Evolutionary conservation across 2,888 invertebrate species (phyloP).

Genomic region (Epistrophella euchroma): DNA sequence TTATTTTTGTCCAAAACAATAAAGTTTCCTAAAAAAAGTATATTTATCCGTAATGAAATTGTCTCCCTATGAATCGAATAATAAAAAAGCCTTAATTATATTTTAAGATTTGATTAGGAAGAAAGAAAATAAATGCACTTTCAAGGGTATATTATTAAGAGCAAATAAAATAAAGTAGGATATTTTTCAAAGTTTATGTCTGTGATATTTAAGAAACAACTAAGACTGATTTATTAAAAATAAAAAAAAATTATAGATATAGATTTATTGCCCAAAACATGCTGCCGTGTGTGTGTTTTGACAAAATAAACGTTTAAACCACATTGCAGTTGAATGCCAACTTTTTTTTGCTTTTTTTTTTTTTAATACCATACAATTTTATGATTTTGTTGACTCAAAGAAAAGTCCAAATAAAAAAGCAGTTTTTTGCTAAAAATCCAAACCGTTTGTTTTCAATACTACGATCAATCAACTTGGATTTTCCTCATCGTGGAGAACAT

Average conservation of each 20-base stretch:
- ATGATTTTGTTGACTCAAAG: constrained; percentile 62
- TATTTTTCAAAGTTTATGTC: constrained; percentile 29
- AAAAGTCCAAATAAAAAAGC: constrained; percentile 58
- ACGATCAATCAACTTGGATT: constrained; percentile 58
- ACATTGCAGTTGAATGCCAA: constrained; percentile 27
- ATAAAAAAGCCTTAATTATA: neutral
- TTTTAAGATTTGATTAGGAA: constrained; percentile 44
- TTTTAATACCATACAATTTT: constrained; percentile 73
- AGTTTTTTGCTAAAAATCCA: constrained; percentile 51
- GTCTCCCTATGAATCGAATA: constrained; percentile 26
- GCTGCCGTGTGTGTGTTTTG: constrained; percentile 18
- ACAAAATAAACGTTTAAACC: constrained; percentile 52
- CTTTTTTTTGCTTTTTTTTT: constrained; percentile 14
- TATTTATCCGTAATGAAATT: constrained; percentile 40
- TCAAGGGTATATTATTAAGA: constrained; percentile 17
- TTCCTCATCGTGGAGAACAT: constrained; percentile 10
- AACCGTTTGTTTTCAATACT: constrained; percentile 71
- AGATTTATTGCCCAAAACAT: constrained; percentile 17
- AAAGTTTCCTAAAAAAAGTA: constrained; percentile 58
- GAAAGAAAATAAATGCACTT: constrained; percentile 40
- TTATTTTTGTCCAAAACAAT: constrained; percentile 74
- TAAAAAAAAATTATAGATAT: constrained; percentile 35
- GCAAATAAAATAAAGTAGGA: constrained; percentile 14
- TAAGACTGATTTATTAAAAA: constrained; percentile 63
- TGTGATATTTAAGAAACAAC: constrained; percentile 66